Evolutionary conservation across 92 coral and sea anemone genomes (phyloP), one percentile per base, ranked within the genome.

Genomic region (Nematostella vectensis): DNA sequence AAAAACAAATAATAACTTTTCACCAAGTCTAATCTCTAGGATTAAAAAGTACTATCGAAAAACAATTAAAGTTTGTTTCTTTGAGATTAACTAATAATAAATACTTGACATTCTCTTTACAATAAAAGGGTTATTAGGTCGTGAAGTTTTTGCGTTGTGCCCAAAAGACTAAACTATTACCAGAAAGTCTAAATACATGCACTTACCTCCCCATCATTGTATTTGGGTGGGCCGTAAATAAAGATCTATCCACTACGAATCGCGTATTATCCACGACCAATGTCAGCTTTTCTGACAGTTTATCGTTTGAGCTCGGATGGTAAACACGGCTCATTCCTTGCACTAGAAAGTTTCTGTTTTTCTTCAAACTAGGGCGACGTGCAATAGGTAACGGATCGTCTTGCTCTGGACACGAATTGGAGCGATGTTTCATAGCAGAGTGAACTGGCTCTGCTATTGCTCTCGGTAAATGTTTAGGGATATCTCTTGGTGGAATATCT

Each of bases 151-250:
- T n/a, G n/a, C n/a, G n/a, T n/a, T n/a, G n/a, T n/a, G n/a, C n/a
- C n/a, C n/a, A n/a, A n/a, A n/a, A n/a, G n/a, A n/a, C n/a, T n/a
- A n/a, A n/a, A n/a, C n/a, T n/a, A n/a, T n/a, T n/a, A n/a, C n/a
- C n/a, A n/a, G n/a, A n/a, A n/a, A n/a, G n/a, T n/a, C n/a, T n/a
- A n/a, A n/a, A n/a, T n/a, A n/a, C n/a, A n/a, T n/a, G n/a, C n/a
- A 29, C 76, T 55, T 40, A 86, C 98, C 98, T 87, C 55, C 88
- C 93, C 10, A 91, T 63, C 98, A 91, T 91, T 28, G 98, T 91
- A 61, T 82, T 91, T 18, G 98, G 88, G 25, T 77, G 93, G 26
- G 98, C 88, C 8, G 68, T 73, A 65, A 91, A 91, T n/a, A 91
- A 68, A 37, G 85, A 77, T 50, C 88, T 75, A 13, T 91, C 98